Percentiles rank a stretch among this genome's conserved stretches.
Evolutionary conservation across 2,797 vertebrate species (phyloP).

Genomic region (Xenopus petersii): DNA sequence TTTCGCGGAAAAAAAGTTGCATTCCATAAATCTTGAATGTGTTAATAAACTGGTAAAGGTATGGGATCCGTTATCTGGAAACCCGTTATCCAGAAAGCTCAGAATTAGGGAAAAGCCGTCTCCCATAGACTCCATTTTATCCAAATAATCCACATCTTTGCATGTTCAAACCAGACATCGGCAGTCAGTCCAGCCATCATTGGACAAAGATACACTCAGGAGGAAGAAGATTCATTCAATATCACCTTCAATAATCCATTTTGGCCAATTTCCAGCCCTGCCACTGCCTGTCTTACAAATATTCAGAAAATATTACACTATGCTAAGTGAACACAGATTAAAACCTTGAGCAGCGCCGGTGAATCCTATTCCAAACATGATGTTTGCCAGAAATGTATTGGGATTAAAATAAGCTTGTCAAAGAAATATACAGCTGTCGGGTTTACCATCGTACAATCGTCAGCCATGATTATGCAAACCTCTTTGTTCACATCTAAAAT

Average conservation of each 20-base stretch:
- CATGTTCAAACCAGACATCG: no score
- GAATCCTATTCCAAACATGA: background rate
- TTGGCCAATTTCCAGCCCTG: background rate
- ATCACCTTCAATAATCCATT: background rate
- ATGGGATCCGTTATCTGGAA: no score
- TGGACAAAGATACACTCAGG: no score
- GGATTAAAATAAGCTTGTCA: background rate
- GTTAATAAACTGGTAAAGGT: no score
- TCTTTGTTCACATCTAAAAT: background rate
- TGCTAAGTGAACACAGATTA: background rate
- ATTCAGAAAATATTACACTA: background rate
- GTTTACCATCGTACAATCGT: background rate
- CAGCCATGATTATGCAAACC: background rate
- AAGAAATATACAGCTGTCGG: background rate
- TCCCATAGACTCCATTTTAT: no score
- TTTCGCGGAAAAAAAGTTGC: no score
- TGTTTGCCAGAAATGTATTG: background rate
- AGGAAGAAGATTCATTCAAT: background rate
- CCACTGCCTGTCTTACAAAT: background rate
- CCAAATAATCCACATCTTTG: background rate
- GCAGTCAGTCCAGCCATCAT: background rate
- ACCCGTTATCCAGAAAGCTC: no score
- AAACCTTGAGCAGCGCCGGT: background rate
- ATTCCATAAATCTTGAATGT: no score
- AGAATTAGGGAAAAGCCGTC: no score